Percentiles rank a stretch among this genome's conserved stretches.
Evolutionary conservation across 1,140 invertebrate species (phyloP).

Genomic region (Coelopa frigida): DNA sequence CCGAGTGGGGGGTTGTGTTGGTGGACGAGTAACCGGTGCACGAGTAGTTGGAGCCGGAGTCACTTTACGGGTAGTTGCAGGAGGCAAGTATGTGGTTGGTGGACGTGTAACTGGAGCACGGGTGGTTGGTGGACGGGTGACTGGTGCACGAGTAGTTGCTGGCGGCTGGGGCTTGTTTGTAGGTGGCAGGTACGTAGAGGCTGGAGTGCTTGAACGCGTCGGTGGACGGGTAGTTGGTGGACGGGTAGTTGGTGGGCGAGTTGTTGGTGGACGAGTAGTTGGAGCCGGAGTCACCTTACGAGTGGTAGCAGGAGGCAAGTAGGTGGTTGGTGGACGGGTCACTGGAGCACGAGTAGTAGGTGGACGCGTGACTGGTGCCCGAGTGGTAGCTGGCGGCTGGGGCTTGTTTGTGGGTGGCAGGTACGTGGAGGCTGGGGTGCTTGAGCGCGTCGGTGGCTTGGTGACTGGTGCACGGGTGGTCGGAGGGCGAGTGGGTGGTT

Average conservation of each 20-base stretch:
- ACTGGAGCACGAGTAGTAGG: constrained; percentile 17
- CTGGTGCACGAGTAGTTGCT: constrained; percentile 14
- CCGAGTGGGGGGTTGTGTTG: not conserved
- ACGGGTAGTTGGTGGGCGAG: constrained; percentile 17
- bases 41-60: not conserved
- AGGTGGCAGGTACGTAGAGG: constrained; percentile 17
- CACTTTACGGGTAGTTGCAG: not conserved
- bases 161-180: constrained; percentile 17
- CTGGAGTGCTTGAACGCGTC: constrained; percentile 4
- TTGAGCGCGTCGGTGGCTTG: constrained; percentile 5
- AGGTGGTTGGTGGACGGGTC: constrained; percentile 25
- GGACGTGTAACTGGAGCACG: constrained; percentile 15
- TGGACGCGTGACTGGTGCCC: constrained; percentile 21
- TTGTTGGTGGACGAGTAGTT: constrained; percentile 21
- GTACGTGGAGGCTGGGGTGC: constrained; percentile 8
- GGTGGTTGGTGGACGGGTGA: constrained; percentile 17
- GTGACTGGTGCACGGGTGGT: constrained; percentile 12
- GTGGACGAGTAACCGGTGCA: not conserved
- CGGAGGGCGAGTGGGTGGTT: constrained; percentile 7
- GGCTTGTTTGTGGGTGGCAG: constrained; percentile 13
- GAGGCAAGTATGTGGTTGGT: constrained; percentile 20
- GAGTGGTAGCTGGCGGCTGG: constrained; percentile 11
- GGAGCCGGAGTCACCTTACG: constrained; percentile 17
- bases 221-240: constrained; percentile 16
- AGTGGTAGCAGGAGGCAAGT: constrained; percentile 30